A percentile compares a stretch with the other conserved stretches of the same genome.
Conservation (phyloP, 2,888 invertebrate genomes). For the Trilocha varians region DNA sequence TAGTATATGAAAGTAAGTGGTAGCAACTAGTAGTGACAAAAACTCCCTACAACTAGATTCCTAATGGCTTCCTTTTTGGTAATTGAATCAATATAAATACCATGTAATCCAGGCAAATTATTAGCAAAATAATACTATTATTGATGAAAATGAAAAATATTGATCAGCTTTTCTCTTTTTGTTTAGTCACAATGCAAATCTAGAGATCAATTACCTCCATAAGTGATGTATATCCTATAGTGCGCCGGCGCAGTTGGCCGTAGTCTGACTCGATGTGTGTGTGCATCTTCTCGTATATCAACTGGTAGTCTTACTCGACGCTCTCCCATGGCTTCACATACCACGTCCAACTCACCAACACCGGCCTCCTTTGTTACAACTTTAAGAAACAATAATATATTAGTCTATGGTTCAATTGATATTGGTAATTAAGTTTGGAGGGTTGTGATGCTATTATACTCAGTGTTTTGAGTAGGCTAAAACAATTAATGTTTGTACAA, state of each 20-base stretch:
- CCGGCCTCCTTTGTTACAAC: constrained; percentile 88
- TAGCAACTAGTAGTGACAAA: no score
- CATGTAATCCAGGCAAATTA: no score
- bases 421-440: no score
- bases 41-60: no score
- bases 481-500: no score
- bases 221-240: constrained; percentile 79
- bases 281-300: constrained; percentile 84
- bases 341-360: constrained; percentile 88
- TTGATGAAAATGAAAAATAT: background rate
- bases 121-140: no score
- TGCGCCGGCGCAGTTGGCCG: constrained; percentile 88
- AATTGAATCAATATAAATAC: no score
- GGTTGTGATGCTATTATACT: no score
- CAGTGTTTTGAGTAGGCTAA: no score
- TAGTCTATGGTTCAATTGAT: no score
- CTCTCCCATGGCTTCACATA: constrained; percentile 90
- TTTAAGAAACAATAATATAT: constrained; percentile 36
- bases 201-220: constrained; percentile 76
- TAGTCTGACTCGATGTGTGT: constrained; percentile 86
- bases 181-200: background rate
- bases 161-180: background rate
- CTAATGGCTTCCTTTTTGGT: no score
- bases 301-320: constrained; percentile 80
- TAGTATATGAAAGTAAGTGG: no score